Percentiles rank a stretch among this genome's conserved stretches.
Evolutionary conservation across 2,113 vertebrate genomes (phyloP).

Genomic region (Lutjanus erythropterus): DNA sequence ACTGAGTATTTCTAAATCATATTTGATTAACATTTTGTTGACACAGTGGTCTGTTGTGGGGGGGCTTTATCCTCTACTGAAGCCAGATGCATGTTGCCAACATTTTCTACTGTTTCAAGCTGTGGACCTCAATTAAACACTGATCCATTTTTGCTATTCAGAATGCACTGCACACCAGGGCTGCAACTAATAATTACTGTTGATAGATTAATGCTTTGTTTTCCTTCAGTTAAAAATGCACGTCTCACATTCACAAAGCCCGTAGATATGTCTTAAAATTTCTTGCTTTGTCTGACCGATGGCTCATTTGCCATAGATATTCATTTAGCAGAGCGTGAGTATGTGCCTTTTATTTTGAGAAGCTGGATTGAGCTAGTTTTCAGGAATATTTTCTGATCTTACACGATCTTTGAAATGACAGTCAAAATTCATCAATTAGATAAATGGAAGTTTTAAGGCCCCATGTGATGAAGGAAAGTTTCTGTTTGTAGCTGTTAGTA

Average conservation of each 20-base stretch:
- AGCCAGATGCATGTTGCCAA: slow-evolving; percentile 31
- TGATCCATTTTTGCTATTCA: slow-evolving; percentile 17
- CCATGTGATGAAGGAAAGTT: no score
- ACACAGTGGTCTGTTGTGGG: slow-evolving; percentile 17
- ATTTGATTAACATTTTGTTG: slow-evolving; percentile 49
- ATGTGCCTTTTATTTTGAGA: no score
- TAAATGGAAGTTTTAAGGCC: no score
- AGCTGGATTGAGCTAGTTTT: no score
- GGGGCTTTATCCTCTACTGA: slow-evolving; percentile 3
- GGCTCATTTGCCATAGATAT: slow-evolving; percentile 16
- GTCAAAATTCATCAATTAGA: no score
- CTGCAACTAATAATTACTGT: slow-evolving; percentile 36
- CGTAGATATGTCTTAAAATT: slow-evolving; percentile 11
- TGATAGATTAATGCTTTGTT: neutral
- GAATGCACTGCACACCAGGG: slow-evolving; percentile 12
- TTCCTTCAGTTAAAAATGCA: neutral
- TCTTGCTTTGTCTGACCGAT: neutral
- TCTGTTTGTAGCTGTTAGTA: no score
- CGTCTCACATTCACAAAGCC: neutral
- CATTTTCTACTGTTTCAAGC: slow-evolving; percentile 41
- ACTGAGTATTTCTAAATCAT: slow-evolving; percentile 5
- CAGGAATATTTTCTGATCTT: no score
- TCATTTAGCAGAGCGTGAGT: no score
- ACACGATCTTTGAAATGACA: no score
- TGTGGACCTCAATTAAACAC: slow-evolving; percentile 34